Evolutionary conservation across 2,888 invertebrate genomes (phyloP).

Genomic region (Petrolisthes manimaculis): DNA sequence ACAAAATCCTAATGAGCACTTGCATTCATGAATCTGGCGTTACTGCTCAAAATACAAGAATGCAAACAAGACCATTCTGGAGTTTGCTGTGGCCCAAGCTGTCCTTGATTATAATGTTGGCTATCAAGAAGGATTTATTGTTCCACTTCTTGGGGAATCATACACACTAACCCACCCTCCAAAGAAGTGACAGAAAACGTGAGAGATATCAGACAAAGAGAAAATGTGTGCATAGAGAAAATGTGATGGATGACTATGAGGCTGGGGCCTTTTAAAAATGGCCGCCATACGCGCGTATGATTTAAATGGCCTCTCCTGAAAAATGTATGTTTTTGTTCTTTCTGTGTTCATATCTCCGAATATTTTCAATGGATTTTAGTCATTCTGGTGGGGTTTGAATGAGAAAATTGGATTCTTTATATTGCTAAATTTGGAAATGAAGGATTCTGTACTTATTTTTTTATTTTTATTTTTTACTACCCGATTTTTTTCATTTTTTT

Average conservation of each 20-base stretch:
- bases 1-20: neutral
- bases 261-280: slow-evolving; percentile 16
- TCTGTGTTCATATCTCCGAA: too few relatives aligned
- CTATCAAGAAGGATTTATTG: neutral
- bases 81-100: neutral
- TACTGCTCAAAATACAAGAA: slow-evolving; percentile 4
- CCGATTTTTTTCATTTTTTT: too few relatives aligned
- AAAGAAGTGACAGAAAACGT: neutral
- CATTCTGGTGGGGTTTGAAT: too few relatives aligned
- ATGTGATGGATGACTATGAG: neutral
- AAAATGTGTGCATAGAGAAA: neutral
- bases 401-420: too few relatives aligned
- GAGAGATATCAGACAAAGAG: neutral
- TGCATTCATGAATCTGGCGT: neutral
- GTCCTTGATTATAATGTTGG: neutral
- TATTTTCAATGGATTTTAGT: too few relatives aligned
- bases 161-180: neutral
- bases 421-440: too few relatives aligned
- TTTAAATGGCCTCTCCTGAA: too few relatives aligned
- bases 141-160: neutral
- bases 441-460: too few relatives aligned
- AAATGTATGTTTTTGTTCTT: too few relatives aligned
- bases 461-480: too few relatives aligned
- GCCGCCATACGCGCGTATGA: too few relatives aligned
- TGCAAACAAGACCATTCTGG: neutral